Percentiles rank a stretch among this genome's conserved stretches.
Evolutionary conservation across 1,140 invertebrate genomes (phyloP).

Genomic region (Caerostris darwini): DNA sequence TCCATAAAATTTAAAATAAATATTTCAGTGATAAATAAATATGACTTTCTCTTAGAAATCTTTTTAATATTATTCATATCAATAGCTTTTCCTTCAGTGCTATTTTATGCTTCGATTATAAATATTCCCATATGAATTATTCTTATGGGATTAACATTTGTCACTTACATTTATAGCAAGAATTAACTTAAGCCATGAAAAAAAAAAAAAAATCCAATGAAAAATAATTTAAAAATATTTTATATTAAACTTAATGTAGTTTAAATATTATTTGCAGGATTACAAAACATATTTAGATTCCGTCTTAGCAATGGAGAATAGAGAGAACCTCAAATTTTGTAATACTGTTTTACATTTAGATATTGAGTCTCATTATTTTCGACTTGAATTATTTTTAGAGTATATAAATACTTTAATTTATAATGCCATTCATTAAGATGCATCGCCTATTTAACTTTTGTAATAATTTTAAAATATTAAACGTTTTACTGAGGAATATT

Average conservation of each 20-base stretch:
- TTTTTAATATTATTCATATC: no score
- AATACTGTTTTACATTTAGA: conserved; percentile 97
- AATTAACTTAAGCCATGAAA: conserved; percentile 95
- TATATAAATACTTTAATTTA: conserved; percentile 34
- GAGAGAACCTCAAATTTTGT: conserved; percentile 93
- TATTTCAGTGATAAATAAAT: no score
- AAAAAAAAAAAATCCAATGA: conserved; percentile 85
- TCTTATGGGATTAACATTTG: no score
- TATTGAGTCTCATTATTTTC: conserved; percentile 93
- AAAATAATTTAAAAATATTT: background rate
- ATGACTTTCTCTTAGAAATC: no score
- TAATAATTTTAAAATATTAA: no score
- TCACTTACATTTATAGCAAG: no score
- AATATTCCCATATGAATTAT: conserved; percentile 91
- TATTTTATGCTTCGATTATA: no score
- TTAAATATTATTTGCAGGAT: conserved; percentile 84
- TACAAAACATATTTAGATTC: conserved; percentile 98
- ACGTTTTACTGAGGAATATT: no score
- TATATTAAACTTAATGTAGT: background rate
- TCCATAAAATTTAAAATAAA: no score
- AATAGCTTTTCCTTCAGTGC: no score
- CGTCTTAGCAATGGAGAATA: conserved; percentile 95
- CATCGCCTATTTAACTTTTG: no score
- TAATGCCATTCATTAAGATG: no score
- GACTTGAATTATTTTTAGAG: conserved; percentile 96